These are phyloP conservation scores for Drosophila rellima DNA, from an alignment of 2,888 invertebrate genomes.

Conservation along the genomic window DNA sequence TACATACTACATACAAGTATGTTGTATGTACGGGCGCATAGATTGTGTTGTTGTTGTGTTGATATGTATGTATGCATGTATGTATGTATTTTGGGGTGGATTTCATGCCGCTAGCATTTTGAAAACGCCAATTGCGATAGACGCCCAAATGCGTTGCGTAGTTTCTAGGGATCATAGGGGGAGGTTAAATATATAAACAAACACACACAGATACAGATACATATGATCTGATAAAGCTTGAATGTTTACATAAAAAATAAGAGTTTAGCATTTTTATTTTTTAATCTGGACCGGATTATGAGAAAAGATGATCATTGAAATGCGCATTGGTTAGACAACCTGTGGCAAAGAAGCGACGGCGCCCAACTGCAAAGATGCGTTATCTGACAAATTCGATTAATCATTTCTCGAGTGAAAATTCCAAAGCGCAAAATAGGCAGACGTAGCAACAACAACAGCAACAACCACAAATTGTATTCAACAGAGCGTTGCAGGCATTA, in stretches of 20 bases:
- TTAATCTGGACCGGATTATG: constrained; percentile 4
- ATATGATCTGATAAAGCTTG: constrained; percentile 5
- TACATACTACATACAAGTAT: constrained; percentile 8
- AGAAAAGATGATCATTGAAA: constrained; percentile 9
- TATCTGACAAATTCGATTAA: constrained; percentile 76
- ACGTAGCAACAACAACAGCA: constrained; percentile 22
- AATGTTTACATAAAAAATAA: background rate
- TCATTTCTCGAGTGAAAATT: constrained; percentile 74
- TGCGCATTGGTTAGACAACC: constrained; percentile 28
- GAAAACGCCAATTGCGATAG: constrained; percentile 58
- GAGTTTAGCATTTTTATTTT: background rate
- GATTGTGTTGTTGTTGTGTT: constrained; percentile 50
- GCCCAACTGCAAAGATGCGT: constrained; percentile 67
- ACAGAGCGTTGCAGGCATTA: constrained; percentile 72
- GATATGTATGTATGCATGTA: constrained; percentile 24
- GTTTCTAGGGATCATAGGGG: constrained; percentile 30
- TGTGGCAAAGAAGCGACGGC: constrained; percentile 32
- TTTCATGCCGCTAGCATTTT: constrained; percentile 48
- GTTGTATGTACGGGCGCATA: constrained; percentile 43
- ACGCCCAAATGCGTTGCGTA: constrained; percentile 46
- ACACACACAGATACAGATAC: background rate
- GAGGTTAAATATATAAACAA: constrained; percentile 3
- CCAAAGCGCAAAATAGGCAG: constrained; percentile 45
- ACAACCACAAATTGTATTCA: constrained; percentile 46
- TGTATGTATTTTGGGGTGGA: constrained; percentile 61